These are phyloP conservation scores for Coendou prehensilis DNA, from an alignment of 2,797 vertebrate species.

Conservation along the genomic window DNA sequence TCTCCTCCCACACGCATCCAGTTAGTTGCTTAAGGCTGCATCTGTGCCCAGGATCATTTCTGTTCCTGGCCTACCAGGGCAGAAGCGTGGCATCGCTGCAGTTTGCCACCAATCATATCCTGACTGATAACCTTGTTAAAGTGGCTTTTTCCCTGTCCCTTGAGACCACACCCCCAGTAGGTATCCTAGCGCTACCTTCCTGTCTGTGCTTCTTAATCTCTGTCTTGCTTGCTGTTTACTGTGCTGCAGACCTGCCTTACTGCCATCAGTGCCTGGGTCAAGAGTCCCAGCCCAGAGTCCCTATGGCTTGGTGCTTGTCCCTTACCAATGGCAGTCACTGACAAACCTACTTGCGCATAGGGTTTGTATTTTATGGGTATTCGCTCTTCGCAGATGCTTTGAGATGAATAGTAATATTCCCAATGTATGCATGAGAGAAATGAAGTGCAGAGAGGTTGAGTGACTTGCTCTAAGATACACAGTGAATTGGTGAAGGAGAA, in stretches of 20 bases:
- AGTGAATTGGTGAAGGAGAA: not conserved
- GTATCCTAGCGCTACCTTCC: no score
- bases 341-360: not conserved
- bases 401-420: not conserved
- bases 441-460: not conserved
- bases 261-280: not conserved
- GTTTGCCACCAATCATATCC: not conserved
- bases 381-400: not conserved
- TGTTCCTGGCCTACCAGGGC: not conserved
- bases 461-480: not conserved
- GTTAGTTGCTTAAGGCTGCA: rapidly evolving
- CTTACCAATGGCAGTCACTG: not conserved
- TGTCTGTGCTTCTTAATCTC: not conserved
- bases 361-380: not conserved
- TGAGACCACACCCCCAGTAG: not conserved
- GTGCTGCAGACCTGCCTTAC: not conserved
- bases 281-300: not conserved
- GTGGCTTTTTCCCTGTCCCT: not conserved
- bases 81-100: not conserved
- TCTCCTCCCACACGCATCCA: rapidly evolving
- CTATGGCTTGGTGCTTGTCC: not conserved
- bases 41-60: not conserved
- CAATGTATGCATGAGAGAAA: not conserved
- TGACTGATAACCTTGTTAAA: not conserved
- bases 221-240: not conserved